Conservation (phyloP, 2,888 invertebrate species). For the Encarsia formosa region DNA sequence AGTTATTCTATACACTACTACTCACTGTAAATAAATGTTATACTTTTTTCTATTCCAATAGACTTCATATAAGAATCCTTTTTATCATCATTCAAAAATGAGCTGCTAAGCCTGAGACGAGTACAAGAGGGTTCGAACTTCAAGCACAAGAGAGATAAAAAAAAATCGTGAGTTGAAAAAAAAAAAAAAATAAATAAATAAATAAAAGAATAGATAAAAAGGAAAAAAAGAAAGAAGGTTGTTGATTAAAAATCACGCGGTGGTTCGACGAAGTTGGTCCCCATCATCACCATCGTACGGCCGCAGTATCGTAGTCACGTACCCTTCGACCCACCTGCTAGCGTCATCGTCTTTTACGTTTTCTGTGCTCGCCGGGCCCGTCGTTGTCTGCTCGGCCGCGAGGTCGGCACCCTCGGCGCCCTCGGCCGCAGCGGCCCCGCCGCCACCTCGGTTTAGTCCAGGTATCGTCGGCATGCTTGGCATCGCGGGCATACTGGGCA, state of each 20-base stretch:
- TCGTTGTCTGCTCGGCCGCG: conserved; percentile 45
- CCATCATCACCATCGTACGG: conserved; percentile 8
- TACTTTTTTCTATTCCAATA: too few species aligned
- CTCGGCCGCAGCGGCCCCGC: conserved; percentile 31
- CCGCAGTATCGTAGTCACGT: conserved; percentile 31
- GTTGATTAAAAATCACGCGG: not conserved
- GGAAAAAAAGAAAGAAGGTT: not conserved
- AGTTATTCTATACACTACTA: too few species aligned
- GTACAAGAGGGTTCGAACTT: too few species aligned
- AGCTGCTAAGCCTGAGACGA: too few species aligned
- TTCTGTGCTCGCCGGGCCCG: conserved; percentile 39
- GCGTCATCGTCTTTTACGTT: conserved; percentile 74
- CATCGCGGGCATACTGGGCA: too few species aligned
- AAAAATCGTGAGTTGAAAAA: not conserved
- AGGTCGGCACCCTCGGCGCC: conserved; percentile 37
- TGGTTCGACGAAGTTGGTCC: conserved; percentile 1
- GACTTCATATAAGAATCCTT: too few species aligned
- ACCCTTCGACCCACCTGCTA: conserved; percentile 55
- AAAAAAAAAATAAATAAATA: not conserved
- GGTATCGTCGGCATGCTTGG: conserved; percentile 58
- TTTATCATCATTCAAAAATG: too few species aligned
- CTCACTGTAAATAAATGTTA: too few species aligned
- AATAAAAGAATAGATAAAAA: not conserved
- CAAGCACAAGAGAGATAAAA: not conserved
- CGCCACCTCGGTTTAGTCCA: conserved; percentile 60